Evolutionary conservation across 2,797 vertebrate genomes (phyloP), one percentile per base, ranked within the genome.

Genomic region (Gallinago stenura): DNA sequence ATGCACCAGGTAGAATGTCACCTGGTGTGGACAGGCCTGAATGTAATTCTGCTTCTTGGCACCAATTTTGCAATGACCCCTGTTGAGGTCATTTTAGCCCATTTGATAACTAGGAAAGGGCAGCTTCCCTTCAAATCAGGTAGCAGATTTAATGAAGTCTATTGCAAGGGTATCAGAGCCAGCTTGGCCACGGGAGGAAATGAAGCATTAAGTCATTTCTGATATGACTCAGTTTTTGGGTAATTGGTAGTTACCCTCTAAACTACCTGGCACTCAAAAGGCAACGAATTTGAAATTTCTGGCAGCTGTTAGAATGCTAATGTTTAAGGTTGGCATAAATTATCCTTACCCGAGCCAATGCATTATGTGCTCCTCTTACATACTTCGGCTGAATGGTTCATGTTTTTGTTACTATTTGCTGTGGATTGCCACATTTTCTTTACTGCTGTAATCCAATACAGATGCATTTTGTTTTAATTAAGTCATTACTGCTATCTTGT

Each of bases 391-490:
- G 83, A 96, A 73, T 64, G 26, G 41, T 60, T 96, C 48, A 57
- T 93, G 75, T 41, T 95, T 97, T 90, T 95, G 86, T 91, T 96
- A 85, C 76, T 93, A 19, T 85, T 84, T 76, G 65, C 68, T 70
- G 54, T 80, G 86, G 81, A 91, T 91, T 83, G 65, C 46, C 72
- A 87, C 30, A 41, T 96, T 97, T 94, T 56, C 83, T 73, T 97
- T 91, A 95, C 94, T 82, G 53, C 56, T 86, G 60, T 93, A 43
- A 69, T 95, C 31, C 73, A 41, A 60, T 73, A 95, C 68, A 91
- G 77, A 90, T 95, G 64, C 22, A 93, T 95, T 97, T 97, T 96
- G 30, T 85, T 97, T 93, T 97, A 98, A 98, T 96, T 89, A 96
- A 97, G 76, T 95, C 94, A 88, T 96, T 87, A 86, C 60, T 70